These are phyloP conservation scores for Desmodus rotundus DNA, from an alignment of 2,113 vertebrate genomes.

Conservation along the genomic window DNA sequence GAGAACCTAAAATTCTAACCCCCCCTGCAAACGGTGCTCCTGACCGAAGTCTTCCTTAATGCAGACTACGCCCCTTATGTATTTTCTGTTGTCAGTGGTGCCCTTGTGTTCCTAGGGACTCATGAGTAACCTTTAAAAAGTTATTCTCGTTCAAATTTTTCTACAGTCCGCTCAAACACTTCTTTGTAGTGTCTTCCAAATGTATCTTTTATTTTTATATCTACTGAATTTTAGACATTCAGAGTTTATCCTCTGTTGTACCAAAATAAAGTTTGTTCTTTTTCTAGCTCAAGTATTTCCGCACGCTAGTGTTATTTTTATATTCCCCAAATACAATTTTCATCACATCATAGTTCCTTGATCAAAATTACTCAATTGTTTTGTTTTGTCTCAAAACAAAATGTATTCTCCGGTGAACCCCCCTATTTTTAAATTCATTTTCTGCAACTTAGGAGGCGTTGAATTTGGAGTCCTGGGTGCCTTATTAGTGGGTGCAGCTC, in stretches of 20 bases:
- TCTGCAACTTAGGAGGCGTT: background rate
- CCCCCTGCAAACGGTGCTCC: fast-evolving
- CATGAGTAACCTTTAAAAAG: background rate
- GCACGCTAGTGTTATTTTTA: background rate
- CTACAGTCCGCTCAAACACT: background rate
- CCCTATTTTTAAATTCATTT: background rate
- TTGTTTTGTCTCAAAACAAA: background rate
- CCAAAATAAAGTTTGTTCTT: background rate
- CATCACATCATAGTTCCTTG: too few species aligned
- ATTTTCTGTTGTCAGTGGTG: background rate
- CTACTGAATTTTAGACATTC: background rate
- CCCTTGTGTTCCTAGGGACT: background rate
- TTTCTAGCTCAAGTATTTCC: background rate
- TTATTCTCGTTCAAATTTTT: background rate
- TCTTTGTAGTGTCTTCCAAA: background rate
- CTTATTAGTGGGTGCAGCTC: background rate
- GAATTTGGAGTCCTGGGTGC: background rate
- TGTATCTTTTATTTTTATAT: background rate
- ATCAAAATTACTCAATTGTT: background rate
- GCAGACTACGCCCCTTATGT: background rate
- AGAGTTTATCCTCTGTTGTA: background rate
- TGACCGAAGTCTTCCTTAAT: background rate
- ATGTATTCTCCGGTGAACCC: background rate
- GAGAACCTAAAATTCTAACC: background rate
- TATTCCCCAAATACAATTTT: background rate